Base-by-base conservation (phyloP, 2,797 vertebrate species). In the Acipenser oxyrinchus region DNA sequence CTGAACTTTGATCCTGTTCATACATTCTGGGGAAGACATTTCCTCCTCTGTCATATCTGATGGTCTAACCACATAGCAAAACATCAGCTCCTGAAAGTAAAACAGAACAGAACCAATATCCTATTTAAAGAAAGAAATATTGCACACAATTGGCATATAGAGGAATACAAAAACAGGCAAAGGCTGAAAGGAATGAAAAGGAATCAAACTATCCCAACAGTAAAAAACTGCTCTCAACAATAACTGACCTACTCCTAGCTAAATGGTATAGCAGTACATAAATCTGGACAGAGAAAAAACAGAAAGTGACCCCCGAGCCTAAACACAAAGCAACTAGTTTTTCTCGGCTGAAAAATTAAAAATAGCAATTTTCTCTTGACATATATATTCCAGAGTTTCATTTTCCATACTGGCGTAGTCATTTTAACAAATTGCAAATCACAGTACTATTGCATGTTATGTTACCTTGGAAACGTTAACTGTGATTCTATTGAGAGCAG, bases 401-500 rank as follows among this genome's bases (percentile, higher is more conserved):
- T 6, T 66, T 6, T 49, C 51, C 12, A 57, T 23, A 3, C 23
- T 37, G 23, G 23, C 4, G 23, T 37, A 4, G 23, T 15, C 6
- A 13, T 6, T 8, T 60, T 62, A n/a, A 68, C 10, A 7, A 10
- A 51, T 18, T 37, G 23, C 48, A 66, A 51, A 1, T 6, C n/a
- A 11, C 37, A 9, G 49, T 48, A 6, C 50, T 15, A 13, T 10
- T 2, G 7, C 4, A 11, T 9, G 10, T 37, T 37, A 37, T 55
- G 51, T 74, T 84, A 96, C 95, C 93, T 99, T 99, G 0, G 94
- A 95, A 66, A 97, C 95, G 7, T 91, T 97, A 6, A 83, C 82
- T 0, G 94, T 98, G 74, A 91, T 93, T 75, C 96, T 90, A 80
- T 89, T 94, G 55, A 98, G 86, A 15, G 94, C 89, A 0, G 95